Base-by-base conservation (phyloP, 1,140 invertebrate species). In the Bombus confusus region DNA sequence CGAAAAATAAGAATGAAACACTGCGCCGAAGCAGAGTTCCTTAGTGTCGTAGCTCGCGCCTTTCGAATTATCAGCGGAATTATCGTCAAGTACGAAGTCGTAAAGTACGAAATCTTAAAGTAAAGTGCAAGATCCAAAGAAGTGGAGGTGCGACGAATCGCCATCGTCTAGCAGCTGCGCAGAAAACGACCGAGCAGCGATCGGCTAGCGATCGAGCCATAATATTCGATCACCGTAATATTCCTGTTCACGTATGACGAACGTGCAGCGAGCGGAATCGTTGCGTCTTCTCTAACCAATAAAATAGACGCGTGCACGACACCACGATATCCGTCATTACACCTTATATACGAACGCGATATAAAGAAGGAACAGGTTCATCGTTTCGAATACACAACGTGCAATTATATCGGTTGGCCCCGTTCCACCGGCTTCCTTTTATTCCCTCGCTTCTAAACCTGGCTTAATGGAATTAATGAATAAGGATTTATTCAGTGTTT, bases 381-480 rank as follows among this genome's bases (percentile, higher is more conserved):
- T 37, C 31, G 25, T 31, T 74, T 82, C 71, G 80, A 74, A 41
- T 74, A 31, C 69, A 64, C 72, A 66, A 31, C 31, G 18, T 34
- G 5, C 31, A 66, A 66, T 83, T 34, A 52, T 83, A 74, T 83
- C 57, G 31, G 39, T 83, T 66, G 80, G 25, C 13, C 41, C 72
- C 25, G 39, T 37, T 64, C 52, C 71, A 37, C 71, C 59, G 18
- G 2, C 12, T 28, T 52, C 10, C 47, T 18, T n/a, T 57, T 80
- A 80, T 80, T 71, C 28, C 34, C 47, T 34, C 15, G 37, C 25
- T 59, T 22, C 52, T 39, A 41, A 73, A 81, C 34, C 47, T n/a
- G 52, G 37, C 22, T 28, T 72, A 81, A 80, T 52, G 43, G 47
- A 52, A 80, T 80, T 80, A 80, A 81, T 43, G 47, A 72, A 71